Evolutionary conservation across 2,113 vertebrate genomes (phyloP), one percentile per base, ranked within the genome.

Genomic region (Paratilapia polleni): DNA sequence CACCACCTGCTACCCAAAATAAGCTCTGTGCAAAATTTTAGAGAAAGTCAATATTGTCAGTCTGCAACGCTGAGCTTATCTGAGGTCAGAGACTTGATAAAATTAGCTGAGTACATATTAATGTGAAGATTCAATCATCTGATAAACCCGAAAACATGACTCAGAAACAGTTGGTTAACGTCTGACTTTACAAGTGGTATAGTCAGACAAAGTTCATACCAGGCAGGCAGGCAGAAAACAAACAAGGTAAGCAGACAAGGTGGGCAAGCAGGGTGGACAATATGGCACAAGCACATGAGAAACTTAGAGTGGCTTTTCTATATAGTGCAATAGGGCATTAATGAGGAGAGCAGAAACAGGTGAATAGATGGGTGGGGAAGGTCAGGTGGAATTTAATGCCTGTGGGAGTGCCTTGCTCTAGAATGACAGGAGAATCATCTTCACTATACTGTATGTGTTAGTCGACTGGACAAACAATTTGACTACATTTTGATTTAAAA

Each of bases 381-480:
- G 15, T 49, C 66, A 2, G 22, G 41, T 28, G 66, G 26, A 28
- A 26, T 9, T 20, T 15, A 49, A 12, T 8, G 17, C 63, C 24
- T 9, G 17, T 19, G 41, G 41, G 26, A 47, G 41, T 0, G 8
- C 0, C 41, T 68, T 1, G 17, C 0, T 68, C 63, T 4, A 8
- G 41, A 17, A 66, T 47, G 43, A 14, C 38, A 41, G 38, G 38
- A 12, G 2, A 43, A 7, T 47, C 22, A 0, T 24, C 41, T 7
- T 68, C 7, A 47, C 22, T 12, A 0, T 28, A 47, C 22, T 12
- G 0, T 28, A 9, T 19, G 41, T 68, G 41, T 19, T 47, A 49
- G 9, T 19, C 47, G 26, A 1, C 14, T 68, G 64, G n/a, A 24
- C 41, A n/a, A 41, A 5, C 41, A 41, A 31, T 3, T 31, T 14